These are phyloP conservation scores for Pogona vitticeps DNA, from an alignment of 2,113 vertebrate genomes.

Conservation along the genomic window DNA sequence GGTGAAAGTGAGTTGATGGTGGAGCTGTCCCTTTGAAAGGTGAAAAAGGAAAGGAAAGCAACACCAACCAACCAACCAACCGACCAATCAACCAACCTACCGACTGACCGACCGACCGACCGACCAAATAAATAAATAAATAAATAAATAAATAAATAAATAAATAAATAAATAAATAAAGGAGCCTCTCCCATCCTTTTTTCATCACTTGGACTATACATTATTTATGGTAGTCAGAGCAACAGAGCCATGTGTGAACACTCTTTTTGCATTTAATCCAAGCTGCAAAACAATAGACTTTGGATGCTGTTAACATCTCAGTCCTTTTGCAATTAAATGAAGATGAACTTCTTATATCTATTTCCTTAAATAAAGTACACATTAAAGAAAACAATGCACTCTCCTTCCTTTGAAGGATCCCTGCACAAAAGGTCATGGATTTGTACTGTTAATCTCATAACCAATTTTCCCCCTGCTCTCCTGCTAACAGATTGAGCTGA, in stretches of 20 bases:
- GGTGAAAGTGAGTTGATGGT: not conserved
- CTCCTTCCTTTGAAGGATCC: slow-evolving; percentile 11
- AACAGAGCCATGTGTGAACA: not conserved
- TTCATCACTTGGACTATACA: no score
- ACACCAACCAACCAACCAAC: not conserved
- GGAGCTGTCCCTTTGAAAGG: not conserved
- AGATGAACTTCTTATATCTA: not conserved
- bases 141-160: no score
- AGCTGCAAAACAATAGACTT: rapidly evolving
- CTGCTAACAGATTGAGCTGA: slow-evolving; percentile 65
- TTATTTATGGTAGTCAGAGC: not conserved
- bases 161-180: not conserved
- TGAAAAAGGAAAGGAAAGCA: not conserved
- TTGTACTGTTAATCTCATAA: slow-evolving; percentile 48
- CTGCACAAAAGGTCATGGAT: slow-evolving; percentile 31
- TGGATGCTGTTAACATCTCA: rapidly evolving
- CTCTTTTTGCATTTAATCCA: not conserved
- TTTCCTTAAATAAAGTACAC: slow-evolving; percentile 11
- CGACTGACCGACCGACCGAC: no score
- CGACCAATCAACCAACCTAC: no score
- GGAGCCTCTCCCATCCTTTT: not conserved
- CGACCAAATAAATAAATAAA: no score
- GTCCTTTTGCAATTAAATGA: not conserved
- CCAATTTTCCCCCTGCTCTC: slow-evolving; percentile 6
- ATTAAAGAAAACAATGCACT: not conserved